These are phyloP conservation scores for Rousettus leschenaultii DNA, from an alignment of 2,113 vertebrate species.

Conservation along the genomic window DNA sequence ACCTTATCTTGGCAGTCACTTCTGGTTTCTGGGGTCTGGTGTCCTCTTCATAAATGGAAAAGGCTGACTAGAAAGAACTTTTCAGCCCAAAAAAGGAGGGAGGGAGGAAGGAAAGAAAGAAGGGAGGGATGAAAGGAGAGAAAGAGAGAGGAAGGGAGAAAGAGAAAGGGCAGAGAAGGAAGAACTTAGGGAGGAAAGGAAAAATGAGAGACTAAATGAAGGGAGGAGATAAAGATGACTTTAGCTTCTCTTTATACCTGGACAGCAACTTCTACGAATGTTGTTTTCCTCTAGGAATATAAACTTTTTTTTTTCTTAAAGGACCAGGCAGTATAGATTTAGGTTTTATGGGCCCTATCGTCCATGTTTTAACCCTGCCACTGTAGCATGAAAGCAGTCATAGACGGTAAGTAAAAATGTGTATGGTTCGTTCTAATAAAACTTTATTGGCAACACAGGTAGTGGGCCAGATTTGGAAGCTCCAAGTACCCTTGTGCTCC, in stretches of 20 bases:
- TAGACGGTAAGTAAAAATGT: not conserved
- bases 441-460: not conserved
- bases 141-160: not conserved
- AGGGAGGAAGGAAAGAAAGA: not conserved
- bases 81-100: not conserved
- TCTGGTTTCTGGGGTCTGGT: not conserved
- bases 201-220: not conserved
- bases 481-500: not conserved
- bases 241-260: not conserved
- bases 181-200: not conserved
- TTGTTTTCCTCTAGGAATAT: not conserved
- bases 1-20: not conserved
- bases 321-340: not conserved
- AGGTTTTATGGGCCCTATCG: not conserved
- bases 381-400: not conserved
- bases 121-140: not conserved
- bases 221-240: not conserved
- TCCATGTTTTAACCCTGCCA: not conserved
- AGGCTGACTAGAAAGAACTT: not conserved
- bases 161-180: not conserved
- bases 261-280: not conserved
- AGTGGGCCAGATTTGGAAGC: not conserved
- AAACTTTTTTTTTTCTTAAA: not conserved
- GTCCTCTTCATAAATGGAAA: not conserved
- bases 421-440: not conserved